Percentiles rank a stretch among this genome's conserved stretches.
Evolutionary conservation across 53 echinoderm and acorn worm species (phyloP).

Genomic region (Paelopatides confundens): DNA sequence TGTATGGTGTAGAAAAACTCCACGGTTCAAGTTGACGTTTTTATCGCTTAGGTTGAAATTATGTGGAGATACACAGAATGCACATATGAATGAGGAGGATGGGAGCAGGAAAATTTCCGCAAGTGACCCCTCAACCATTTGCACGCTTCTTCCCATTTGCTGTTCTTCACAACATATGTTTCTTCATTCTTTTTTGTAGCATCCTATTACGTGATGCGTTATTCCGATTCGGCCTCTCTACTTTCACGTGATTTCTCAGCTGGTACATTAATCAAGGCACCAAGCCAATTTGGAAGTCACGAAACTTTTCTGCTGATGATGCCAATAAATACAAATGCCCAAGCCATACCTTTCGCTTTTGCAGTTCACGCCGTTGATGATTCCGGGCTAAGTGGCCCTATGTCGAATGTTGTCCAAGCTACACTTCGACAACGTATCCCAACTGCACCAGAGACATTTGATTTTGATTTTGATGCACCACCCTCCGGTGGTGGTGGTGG

Average conservation of each 20-base stretch:
- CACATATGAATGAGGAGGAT: no score
- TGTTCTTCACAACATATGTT: no score
- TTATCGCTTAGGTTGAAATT: no score
- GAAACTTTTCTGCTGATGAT: not conserved
- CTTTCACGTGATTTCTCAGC: not conserved
- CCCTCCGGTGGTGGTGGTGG: not conserved
- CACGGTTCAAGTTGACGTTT: no score
- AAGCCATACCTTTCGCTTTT: not conserved
- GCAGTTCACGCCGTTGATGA: not conserved
- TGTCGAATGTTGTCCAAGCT: not conserved
- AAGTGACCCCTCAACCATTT: no score
- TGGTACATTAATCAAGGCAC: not conserved
- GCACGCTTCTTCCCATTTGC: no score
- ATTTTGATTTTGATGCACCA: not conserved
- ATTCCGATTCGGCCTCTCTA: not conserved
- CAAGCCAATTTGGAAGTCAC: not conserved
- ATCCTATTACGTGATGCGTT: constrained; percentile 24
- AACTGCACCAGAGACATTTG: not conserved
- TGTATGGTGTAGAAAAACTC: no score
- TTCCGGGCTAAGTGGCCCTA: not conserved
- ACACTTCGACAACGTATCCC: not conserved
- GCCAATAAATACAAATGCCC: not conserved
- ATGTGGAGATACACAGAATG: no score
- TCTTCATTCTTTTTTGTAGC: no score
- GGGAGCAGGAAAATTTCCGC: no score